phyloP scores from a whole-genome alignment of 2,888 invertebrate species.

The Microplitis manilae region DNA sequence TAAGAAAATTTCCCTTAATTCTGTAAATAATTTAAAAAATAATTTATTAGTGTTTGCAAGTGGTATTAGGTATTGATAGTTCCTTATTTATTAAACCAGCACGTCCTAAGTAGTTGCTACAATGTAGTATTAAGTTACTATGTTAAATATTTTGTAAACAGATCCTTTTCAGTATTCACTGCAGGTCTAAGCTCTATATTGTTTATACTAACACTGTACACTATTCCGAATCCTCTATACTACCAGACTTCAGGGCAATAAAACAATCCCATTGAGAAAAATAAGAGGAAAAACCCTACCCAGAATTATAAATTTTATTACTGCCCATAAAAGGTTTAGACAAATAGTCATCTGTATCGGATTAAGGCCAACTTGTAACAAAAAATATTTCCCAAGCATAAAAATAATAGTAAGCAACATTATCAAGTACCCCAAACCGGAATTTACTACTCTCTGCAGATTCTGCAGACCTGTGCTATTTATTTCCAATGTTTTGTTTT shows the following conservation, averaged over 20 bases:
- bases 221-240: background rate
- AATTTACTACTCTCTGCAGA: background rate
- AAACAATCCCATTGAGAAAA: slow-evolving; percentile 1
- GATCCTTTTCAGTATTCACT: background rate
- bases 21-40: background rate
- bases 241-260: background rate
- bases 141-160: background rate
- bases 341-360: background rate
- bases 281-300: background rate
- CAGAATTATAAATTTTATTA: slow-evolving; percentile 1
- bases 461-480: too few species aligned
- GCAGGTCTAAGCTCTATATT: background rate
- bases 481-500: too few species aligned
- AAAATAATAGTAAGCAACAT: background rate
- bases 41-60: background rate
- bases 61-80: background rate
- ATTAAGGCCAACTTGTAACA: background rate
- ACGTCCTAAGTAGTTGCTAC: background rate
- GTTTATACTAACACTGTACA: too few species aligned
- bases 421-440: background rate
- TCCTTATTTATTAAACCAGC: background rate
- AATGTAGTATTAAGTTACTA: background rate
- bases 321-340: background rate
- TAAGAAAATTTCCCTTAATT: background rate
- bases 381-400: background rate